Conservation (phyloP, 1,140 invertebrate species). For the Drosophila suzukii region DNA sequence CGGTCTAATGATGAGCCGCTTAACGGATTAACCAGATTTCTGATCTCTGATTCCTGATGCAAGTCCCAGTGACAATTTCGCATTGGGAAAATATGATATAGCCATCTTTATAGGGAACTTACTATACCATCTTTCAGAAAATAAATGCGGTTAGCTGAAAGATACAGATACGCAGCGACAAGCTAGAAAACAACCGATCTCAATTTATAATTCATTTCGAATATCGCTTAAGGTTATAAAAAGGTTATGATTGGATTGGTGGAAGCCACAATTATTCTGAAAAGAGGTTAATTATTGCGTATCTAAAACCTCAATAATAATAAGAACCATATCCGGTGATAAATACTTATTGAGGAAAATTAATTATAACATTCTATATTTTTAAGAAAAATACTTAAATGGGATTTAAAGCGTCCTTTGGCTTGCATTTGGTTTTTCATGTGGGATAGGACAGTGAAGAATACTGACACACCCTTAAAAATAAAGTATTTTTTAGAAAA, state of each 20-base stretch:
- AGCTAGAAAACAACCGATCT: not conserved
- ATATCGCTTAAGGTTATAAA: not conserved
- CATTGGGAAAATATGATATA: not conserved
- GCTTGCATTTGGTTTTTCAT: too few species aligned
- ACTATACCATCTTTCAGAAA: not conserved
- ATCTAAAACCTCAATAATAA: too few species aligned
- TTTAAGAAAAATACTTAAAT: not conserved
- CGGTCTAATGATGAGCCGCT: conserved; percentile 16
- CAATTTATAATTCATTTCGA: not conserved
- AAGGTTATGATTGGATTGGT: too few species aligned
- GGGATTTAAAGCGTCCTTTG: too few species aligned
- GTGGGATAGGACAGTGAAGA: not conserved
- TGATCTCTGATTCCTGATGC: not conserved
- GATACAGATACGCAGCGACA: not conserved
- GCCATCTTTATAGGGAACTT: not conserved
- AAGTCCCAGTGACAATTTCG: not conserved
- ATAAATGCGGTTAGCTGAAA: not conserved
- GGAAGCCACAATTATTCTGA: too few species aligned
- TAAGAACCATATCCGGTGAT: too few species aligned
- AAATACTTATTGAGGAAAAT: too few species aligned
- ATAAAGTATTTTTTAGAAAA: not conserved
- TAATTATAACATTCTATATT: too few species aligned
- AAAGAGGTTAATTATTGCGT: too few species aligned
- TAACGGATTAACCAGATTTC: conserved; percentile 33
- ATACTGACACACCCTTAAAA: not conserved